These are phyloP conservation scores for Sylvicola fuscatus DNA, from an alignment of 2,888 invertebrate species.

Conservation along the genomic window DNA sequence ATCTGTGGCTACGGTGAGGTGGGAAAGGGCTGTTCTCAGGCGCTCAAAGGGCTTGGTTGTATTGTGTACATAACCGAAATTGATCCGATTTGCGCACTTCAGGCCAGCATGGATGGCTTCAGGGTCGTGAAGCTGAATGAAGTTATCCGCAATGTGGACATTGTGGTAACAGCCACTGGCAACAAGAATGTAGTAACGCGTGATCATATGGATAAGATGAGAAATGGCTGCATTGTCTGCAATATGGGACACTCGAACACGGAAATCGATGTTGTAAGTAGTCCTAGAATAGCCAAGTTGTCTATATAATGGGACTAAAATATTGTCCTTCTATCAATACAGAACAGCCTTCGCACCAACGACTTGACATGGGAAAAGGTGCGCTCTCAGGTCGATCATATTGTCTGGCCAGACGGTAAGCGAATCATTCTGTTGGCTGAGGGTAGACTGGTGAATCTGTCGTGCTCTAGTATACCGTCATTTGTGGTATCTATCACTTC, in stretches of 20 bases:
- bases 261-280: conserved; percentile 74
- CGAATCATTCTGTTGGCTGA: conserved; percentile 84
- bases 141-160: conserved; percentile 81
- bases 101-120: conserved; percentile 90
- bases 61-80: conserved; percentile 80
- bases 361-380: conserved; percentile 96
- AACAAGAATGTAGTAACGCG: conserved; percentile 92
- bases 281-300: background rate
- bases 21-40: conserved; percentile 92
- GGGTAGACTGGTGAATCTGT: conserved; percentile 86
- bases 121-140: conserved; percentile 88
- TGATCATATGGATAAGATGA: conserved; percentile 93
- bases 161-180: conserved; percentile 93
- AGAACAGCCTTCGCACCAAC: conserved; percentile 78
- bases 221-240: conserved; percentile 85
- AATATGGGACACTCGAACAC: conserved; percentile 98
- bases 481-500: conserved; percentile 97
- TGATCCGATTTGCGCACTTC: conserved; percentile 93
- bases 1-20: conserved; percentile 96
- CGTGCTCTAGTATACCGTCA: conserved; percentile 92
- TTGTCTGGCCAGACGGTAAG: conserved; percentile 96
- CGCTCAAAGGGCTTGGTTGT: conserved; percentile 83
- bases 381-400: conserved; percentile 93
- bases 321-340: conserved; percentile 9
- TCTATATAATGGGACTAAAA: background rate